Percentiles rank a stretch among this genome's conserved stretches.
phyloP scores from a whole-genome alignment of 2,888 invertebrate genomes.

The Orchestes rusci region DNA sequence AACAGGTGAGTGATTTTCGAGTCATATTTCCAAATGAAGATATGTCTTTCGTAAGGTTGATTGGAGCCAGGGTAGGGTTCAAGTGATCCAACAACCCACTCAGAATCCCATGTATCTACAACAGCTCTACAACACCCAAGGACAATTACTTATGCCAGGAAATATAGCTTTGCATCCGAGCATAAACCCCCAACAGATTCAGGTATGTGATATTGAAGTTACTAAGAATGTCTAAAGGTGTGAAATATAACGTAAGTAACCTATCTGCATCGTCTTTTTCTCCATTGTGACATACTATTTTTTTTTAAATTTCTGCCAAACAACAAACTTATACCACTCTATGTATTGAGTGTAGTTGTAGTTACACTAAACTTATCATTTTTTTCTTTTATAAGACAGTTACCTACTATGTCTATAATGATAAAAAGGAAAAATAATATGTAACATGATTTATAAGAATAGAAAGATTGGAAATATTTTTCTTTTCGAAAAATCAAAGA shows the following conservation, averaged over 20 bases:
- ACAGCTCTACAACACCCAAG: slow-evolving; percentile 74
- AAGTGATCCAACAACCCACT: slow-evolving; percentile 76
- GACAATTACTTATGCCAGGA: slow-evolving; percentile 69
- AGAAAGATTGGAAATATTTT: no score
- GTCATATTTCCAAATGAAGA: not conserved
- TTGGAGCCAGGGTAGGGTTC: slow-evolving; percentile 67
- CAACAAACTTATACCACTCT: no score
- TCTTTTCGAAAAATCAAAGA: no score
- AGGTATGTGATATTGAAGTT: slow-evolving; percentile 43
- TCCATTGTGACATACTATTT: no score
- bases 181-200: slow-evolving; percentile 70
- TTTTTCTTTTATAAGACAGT: no score
- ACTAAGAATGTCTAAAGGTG: not conserved
- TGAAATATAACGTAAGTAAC: not conserved
- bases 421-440: no score
- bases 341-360: no score
- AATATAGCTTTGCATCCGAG: slow-evolving; percentile 70
- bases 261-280: not conserved
- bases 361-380: no score
- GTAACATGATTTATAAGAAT: no score
- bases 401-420: no score
- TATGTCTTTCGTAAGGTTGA: slow-evolving; percentile 43
- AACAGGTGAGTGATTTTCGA: slow-evolving; percentile 41
- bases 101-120: slow-evolving; percentile 70
- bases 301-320: no score